phyloP scores from a whole-genome alignment of 2,888 invertebrate species.

The Andrena trimmerana region DNA sequence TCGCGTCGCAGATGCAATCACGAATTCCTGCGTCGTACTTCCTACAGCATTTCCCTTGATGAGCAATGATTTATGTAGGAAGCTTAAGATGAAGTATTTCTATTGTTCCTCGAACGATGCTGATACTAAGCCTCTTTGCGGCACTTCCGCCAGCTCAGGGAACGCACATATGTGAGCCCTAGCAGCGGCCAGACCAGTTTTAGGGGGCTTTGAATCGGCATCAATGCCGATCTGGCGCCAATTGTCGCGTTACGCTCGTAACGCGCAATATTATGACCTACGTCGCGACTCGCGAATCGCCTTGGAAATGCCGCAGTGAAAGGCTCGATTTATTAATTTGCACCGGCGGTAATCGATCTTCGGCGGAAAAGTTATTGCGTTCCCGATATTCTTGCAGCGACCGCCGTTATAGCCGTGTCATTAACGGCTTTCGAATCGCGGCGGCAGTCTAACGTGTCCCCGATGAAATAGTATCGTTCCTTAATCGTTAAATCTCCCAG shows the following conservation, averaged over 20 bases:
- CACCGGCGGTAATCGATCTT: slow-evolving; percentile 57
- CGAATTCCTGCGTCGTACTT: not conserved
- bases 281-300: slow-evolving; percentile 42
- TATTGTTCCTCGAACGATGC: slow-evolving; percentile 39
- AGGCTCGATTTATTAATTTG: slow-evolving; percentile 62
- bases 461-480: not conserved
- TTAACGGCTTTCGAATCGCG: slow-evolving; percentile 33
- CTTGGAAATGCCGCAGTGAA: slow-evolving; percentile 58
- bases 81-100: slow-evolving; percentile 26
- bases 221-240: slow-evolving; percentile 30
- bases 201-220: slow-evolving; percentile 36
- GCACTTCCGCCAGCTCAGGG: not conserved
- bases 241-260: slow-evolving; percentile 34
- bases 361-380: slow-evolving; percentile 46
- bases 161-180: not conserved
- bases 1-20: not conserved
- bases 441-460: slow-evolving; percentile 28
- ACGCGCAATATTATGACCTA: slow-evolving; percentile 43
- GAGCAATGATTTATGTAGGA: slow-evolving; percentile 29
- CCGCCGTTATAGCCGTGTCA: slow-evolving; percentile 24
- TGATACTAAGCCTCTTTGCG: slow-evolving; percentile 29
- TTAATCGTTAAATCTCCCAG: slow-evolving; percentile 21
- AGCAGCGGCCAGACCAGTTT: slow-evolving; percentile 32
- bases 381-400: slow-evolving; percentile 44
- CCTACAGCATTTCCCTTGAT: slow-evolving; percentile 6